A percentile compares a stretch with the other conserved stretches of the same genome.
These are phyloP conservation scores for Sebastes goodei DNA, from an alignment of 2,797 vertebrate genomes.

Conservation along the genomic window DNA sequence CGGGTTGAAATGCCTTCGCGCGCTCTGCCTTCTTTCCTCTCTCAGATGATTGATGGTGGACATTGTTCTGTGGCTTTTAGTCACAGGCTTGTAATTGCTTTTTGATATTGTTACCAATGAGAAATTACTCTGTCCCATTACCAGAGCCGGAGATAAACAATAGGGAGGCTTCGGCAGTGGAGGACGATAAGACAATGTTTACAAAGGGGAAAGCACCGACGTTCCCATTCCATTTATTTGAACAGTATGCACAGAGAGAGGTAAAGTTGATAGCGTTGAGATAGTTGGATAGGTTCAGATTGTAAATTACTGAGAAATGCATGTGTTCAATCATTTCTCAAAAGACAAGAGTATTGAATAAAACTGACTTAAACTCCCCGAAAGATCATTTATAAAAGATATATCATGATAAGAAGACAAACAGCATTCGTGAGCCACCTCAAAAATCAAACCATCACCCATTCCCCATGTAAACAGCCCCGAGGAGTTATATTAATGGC, in stretches of 20 bases:
- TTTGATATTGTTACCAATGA: slow-evolving; percentile 85
- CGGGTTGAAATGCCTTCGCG: slow-evolving; percentile 43
- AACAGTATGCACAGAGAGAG: slow-evolving; percentile 2
- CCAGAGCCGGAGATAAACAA: slow-evolving; percentile 75
- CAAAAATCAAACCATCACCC: neutral
- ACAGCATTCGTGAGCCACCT: neutral
- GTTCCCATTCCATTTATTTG: slow-evolving; percentile 37
- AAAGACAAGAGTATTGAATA: neutral
- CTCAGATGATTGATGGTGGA: slow-evolving; percentile 78
- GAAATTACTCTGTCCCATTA: slow-evolving; percentile 81
- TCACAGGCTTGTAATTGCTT: slow-evolving; percentile 81
- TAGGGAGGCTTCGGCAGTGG: slow-evolving; percentile 41
- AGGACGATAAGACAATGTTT: slow-evolving; percentile 50
- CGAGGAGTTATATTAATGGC: slow-evolving; percentile 20
- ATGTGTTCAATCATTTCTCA: neutral
- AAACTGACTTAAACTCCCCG: neutral
- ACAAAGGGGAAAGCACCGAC: slow-evolving; percentile 25
- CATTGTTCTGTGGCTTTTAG: slow-evolving; percentile 82
- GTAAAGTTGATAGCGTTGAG: neutral
- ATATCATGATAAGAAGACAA: neutral
- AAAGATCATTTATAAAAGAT: neutral
- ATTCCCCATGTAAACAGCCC: slow-evolving; percentile 1
- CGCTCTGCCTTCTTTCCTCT: slow-evolving; percentile 38
- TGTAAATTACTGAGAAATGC: slow-evolving; percentile 2
- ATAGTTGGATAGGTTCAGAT: slow-evolving; percentile 3